Conservation (phyloP, 2,113 vertebrate species). For the Lophura nycthemera region DNA sequence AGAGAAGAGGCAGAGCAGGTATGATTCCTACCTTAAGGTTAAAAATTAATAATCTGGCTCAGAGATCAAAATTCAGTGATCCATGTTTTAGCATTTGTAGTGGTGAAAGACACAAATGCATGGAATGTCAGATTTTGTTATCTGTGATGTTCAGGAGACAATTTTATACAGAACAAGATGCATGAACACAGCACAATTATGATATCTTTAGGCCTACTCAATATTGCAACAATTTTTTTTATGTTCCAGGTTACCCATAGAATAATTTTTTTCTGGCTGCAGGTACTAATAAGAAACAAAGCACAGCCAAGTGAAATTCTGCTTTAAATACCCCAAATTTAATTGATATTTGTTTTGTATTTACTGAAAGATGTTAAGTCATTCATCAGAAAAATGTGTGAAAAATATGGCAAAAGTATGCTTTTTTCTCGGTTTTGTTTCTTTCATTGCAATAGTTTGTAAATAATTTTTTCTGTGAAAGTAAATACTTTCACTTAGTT, state of each 20-base stretch:
- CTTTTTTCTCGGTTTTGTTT: neutral
- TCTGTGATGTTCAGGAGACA: fast-evolving
- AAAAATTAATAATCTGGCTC: neutral
- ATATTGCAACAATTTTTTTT: neutral
- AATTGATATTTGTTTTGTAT: neutral
- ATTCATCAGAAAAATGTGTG: neutral
- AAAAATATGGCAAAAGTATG: neutral
- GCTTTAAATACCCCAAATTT: neutral
- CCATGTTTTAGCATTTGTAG: neutral
- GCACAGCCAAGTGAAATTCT: neutral
- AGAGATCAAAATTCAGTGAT: neutral
- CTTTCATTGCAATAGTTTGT: neutral
- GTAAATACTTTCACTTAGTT: neutral
- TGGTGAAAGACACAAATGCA: fast-evolving
- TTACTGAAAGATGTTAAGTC: neutral
- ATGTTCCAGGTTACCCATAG: neutral
- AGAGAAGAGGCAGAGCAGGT: neutral
- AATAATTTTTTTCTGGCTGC: neutral
- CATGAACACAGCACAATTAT: fast-evolving
- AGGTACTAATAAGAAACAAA: neutral
- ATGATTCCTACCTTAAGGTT: neutral
- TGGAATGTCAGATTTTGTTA: fast-evolving
- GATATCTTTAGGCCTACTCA: neutral
- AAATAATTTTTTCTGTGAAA: neutral
- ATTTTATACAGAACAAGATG: neutral